Base-by-base conservation (phyloP, 2,888 invertebrate species). In the Hemaris fuciformis region DNA sequence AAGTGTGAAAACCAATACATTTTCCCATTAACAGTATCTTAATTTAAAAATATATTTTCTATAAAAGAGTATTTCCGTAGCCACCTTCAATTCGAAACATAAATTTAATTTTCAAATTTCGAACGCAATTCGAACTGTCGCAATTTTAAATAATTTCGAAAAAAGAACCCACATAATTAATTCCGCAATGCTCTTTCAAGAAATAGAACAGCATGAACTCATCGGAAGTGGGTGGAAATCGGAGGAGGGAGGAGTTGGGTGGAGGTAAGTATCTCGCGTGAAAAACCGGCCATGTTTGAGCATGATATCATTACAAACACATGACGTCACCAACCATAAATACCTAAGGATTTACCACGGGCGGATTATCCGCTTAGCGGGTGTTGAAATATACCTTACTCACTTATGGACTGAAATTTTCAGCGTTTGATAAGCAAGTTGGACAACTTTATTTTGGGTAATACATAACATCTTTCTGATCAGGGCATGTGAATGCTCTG, bases 301-400 rank as follows among this genome's bases (percentile, higher is more conserved):
- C 25, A 61, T 65, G 68, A 66, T 64, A 64, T 65, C 63, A 68
- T 56, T 8, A 42, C 59, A 68, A 66, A 68, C 67, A 68, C 23
- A 42, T 62, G 56, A 59, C 60, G 60, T 46, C 57, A 59, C 56
- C 38, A 42, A 57, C 62, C 53, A 57, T 66, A 64, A 67, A 69
- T 64, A 61, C 67, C 61, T 63, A 42, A 18, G 66, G 67, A 65
- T 65, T 65, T 69, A 38, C 38, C 18, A 58, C 22, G 0, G n/a
- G 20, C 25, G 48, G 60, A 53, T 60, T 60, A 60, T 48, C 15
- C 38, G 48, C 60, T 60, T 53, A 60, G 18, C 18, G 38, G 13
- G 23, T 5, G 38, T 38, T 10, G 38, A 38, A 38, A 38, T n/a
- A 22, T 20, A 57, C n/a, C 7, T 10, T n/a, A n/a, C n/a, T n/a